Percentiles rank a stretch among this genome's conserved stretches.
These are phyloP conservation scores for Cryptocephalus primarius DNA, from an alignment of 2,888 invertebrate species.

Conservation along the genomic window DNA sequence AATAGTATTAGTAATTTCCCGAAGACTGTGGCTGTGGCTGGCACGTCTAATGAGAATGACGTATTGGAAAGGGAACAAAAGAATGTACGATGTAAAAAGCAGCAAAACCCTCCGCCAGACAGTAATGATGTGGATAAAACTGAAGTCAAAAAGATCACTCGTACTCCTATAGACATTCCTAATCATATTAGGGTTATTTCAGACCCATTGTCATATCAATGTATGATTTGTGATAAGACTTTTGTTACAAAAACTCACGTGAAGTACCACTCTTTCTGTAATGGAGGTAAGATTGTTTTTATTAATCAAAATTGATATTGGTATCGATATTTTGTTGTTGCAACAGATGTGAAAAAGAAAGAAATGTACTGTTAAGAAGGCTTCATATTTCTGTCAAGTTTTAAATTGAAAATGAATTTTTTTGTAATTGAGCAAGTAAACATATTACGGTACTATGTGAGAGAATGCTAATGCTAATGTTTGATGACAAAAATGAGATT, in stretches of 20 bases:
- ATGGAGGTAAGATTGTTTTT: conserved; percentile 32
- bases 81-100: conserved; percentile 1
- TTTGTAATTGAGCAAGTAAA: no score
- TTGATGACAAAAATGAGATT: no score
- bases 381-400: no score
- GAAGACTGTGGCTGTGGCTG: conserved; percentile 3
- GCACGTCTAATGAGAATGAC: not conserved
- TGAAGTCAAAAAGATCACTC: conserved; percentile 6
- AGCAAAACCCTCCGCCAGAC: not conserved
- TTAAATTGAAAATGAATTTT: no score
- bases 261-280: conserved; percentile 54
- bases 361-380: no score
- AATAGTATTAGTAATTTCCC: no score
- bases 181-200: conserved; percentile 27
- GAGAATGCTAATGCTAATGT: no score
- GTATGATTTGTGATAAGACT: conserved; percentile 55
- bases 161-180: conserved; percentile 18
- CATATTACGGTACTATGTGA: no score
- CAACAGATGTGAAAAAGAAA: no score
- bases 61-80: not conserved
- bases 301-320: not conserved
- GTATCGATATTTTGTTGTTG: no score
- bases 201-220: conserved; percentile 48
- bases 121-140: no score
- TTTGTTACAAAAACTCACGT: conserved; percentile 58